Base-by-base conservation (phyloP, 2,888 invertebrate species). In the Andrena flavipes region DNA sequence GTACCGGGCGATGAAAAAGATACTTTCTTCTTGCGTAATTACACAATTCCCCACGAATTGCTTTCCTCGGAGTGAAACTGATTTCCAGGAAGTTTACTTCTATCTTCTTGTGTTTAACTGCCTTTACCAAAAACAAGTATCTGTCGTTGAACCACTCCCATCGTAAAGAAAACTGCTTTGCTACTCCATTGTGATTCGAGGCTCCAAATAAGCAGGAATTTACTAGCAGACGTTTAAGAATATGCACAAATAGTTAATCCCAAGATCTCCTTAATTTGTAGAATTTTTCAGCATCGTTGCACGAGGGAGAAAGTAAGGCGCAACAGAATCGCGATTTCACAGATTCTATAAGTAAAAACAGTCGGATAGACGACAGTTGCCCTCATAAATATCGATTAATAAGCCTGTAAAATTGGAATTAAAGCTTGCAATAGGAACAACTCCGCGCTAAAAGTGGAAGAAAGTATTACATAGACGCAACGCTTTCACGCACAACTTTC, bases 291-390 rank as follows among this genome's bases (percentile, higher is more conserved):
- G 6, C 48, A 67, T 20, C 8, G 35, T 64, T 48, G 10, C 5
- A 26, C 30, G 54, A 62, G 8, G 49, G 86, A 74, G 86, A 86
- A 85, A 83, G 86, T 69, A 56, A 64, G 30, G 1, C 16, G 20
- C 29, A 16, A 48, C 26, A 6, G 26, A 29, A 29, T 60, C 20
- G 20, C 26, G 48, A 60, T 54, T 60, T 65, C 65, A 16, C 33
- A 42, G 6, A 7, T 2, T 1, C 20, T 7, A 48, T 1, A 10
- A 26, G 16, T 23, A 2, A 13, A 35, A 8, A 35, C 1, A 3
- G 20, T 48, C 13, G 8, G 7, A 0, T 63, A 23, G 23, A 29
- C 8, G n/a, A 30, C n/a, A 8, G 0, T 1, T 3, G 5, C 7
- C 2, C 2, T 16, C 6, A 29, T 33, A 69, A 26, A 13, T 48